These are phyloP conservation scores for Bergia sp. DNA, from an alignment of 92 coral and sea anemone species.

Conservation along the genomic window DNA sequence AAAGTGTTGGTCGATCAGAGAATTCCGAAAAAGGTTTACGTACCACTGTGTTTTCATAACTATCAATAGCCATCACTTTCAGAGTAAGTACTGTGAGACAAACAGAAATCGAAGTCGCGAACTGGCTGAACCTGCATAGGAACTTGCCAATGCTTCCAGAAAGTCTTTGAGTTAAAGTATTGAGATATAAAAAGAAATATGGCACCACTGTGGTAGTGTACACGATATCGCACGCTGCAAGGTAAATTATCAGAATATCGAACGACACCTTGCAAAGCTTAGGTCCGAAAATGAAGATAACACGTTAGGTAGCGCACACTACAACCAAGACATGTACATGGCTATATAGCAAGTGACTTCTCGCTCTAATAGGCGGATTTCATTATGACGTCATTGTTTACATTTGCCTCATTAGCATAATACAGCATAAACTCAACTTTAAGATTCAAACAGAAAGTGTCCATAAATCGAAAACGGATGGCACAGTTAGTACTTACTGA, in stretches of 20 bases:
- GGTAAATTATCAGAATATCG: constrained; percentile 22
- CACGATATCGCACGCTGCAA: constrained; percentile 21
- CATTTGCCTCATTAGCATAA: too few relatives aligned
- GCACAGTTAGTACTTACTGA: too few relatives aligned
- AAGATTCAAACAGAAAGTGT: too few relatives aligned
- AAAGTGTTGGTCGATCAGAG: too few relatives aligned
- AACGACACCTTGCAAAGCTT: constrained; percentile 7
- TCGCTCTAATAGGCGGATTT: too few relatives aligned
- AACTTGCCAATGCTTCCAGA: constrained; percentile 3
- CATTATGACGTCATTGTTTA: too few relatives aligned
- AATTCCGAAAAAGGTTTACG: neutral
- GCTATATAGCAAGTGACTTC: too few relatives aligned
- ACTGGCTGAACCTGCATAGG: constrained; percentile 12
- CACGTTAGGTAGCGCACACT: neutral
- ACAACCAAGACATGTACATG: neutral
- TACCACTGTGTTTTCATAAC: neutral
- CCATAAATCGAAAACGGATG: too few relatives aligned
- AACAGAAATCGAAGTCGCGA: constrained; percentile 8
- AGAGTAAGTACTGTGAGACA: neutral
- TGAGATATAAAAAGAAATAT: neutral
- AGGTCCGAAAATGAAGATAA: constrained; percentile 4
- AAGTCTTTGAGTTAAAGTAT: neutral
- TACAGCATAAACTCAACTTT: too few relatives aligned
- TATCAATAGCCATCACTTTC: constrained; percentile 22
- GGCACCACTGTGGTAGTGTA: constrained; percentile 19